Conservation (phyloP, 2,797 vertebrate genomes). For the Gila robusta region DNA sequence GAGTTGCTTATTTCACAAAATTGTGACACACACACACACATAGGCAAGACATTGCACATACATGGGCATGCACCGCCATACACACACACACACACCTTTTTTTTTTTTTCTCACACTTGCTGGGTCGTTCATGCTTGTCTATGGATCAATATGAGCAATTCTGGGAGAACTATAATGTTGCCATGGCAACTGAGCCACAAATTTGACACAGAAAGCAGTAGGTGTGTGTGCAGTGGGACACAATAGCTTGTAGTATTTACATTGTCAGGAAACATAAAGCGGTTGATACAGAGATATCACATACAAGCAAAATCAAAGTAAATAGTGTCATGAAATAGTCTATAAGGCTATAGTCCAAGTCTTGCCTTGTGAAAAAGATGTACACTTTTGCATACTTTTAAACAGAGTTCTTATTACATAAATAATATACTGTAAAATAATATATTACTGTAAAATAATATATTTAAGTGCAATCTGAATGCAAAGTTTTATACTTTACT, state of each 20-base stretch:
- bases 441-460: background rate
- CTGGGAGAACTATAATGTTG: conserved; percentile 95
- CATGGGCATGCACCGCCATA: background rate
- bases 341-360: background rate
- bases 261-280: conserved; percentile 22
- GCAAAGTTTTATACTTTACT: background rate
- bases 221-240: conserved; percentile 81
- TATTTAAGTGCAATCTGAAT: background rate
- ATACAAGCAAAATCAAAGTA: conserved; percentile 12
- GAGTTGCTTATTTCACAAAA: background rate
- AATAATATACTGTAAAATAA: background rate
- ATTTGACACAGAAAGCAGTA: conserved; percentile 87
- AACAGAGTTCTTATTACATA: background rate
- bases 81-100: conserved; percentile 40
- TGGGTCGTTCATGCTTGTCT: conserved; percentile 93
- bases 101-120: conserved; percentile 88
- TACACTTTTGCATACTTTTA: background rate
- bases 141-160: conserved; percentile 99
- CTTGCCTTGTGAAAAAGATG: background rate
- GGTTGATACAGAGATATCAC: conserved; percentile 22
- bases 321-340: background rate
- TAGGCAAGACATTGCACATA: background rate
- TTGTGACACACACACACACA: background rate
- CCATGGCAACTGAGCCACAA: conserved; percentile 97
- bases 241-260: conserved; percentile 74